These are phyloP conservation scores for Brachionus calyciflorus DNA, from an alignment of 1,140 invertebrate species.

Conservation along the genomic window DNA sequence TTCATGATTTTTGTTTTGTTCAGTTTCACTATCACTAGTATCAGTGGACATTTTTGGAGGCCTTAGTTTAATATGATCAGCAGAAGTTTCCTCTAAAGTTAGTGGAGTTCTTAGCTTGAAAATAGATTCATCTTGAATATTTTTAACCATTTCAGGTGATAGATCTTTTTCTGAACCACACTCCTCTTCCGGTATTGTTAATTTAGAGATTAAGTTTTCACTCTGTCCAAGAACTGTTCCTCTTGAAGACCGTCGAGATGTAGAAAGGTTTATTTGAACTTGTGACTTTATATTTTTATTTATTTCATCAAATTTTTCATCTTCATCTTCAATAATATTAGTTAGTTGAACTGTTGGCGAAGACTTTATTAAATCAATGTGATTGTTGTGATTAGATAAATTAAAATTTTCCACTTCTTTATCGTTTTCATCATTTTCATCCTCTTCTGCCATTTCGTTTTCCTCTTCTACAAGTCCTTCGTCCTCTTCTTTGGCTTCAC, in stretches of 20 bases:
- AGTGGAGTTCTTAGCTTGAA: background rate
- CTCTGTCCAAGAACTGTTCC: background rate
- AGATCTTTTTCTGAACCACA: background rate
- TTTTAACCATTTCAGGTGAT: background rate
- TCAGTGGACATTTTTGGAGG: background rate
- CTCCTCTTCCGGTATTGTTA: conserved; percentile 29
- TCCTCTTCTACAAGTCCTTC: conserved; percentile 13
- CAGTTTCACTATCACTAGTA: conserved; percentile 5
- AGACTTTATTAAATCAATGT: too few relatives aligned
- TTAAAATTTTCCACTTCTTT: background rate
- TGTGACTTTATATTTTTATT: background rate
- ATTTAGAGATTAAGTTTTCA: conserved; percentile 6
- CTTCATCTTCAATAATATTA: background rate
- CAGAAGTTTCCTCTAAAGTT: background rate
- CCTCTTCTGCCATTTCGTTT: background rate
- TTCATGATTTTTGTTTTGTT: background rate
- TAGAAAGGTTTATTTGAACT: background rate
- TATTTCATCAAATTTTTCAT: background rate
- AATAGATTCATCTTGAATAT: background rate
- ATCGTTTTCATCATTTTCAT: background rate
- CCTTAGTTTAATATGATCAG: background rate
- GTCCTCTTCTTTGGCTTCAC: conserved; percentile 20
- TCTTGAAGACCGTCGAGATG: background rate
- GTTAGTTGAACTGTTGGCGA: background rate
- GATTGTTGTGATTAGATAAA: too few relatives aligned